Base-by-base conservation (phyloP, 2,113 vertebrate genomes). In the Thamnophis sirtalis region DNA sequence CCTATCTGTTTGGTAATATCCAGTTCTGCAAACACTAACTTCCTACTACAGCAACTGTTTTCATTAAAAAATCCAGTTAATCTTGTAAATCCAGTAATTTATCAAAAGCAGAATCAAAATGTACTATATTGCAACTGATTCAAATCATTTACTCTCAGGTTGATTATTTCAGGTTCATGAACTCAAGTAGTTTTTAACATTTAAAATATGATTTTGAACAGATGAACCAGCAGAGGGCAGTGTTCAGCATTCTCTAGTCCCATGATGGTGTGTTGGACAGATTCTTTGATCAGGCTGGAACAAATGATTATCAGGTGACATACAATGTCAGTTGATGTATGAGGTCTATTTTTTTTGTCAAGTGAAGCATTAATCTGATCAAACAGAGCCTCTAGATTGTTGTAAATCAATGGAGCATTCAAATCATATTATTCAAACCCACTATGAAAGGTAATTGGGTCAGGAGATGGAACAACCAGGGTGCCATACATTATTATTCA, bases 161-260 rank as follows among this genome's bases (percentile, higher is more conserved):
- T 48, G 86, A 53, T 28, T 54, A 87, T 11, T 86, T 53, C 48
- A 87, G 48, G 3, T 56, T 84, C n/a, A 11, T 19, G 21, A n/a
- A 17, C 22, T 17, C 43, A 80, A 19, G 11, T 43, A 48, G 38
- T 4, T 53, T 91, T 54, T 17, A 58, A 50, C 49, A 21, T 6
- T 89, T 48, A 60, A 56, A 51, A 84, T 28, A 5, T 85, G 48
- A 86, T 53, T 3, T 89, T 63, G 55, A 92, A 48, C 21, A 43
- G 9, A 63, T 22, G 51, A 92, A 26, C 49, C 91, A 92, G 55
- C 80, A 89, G 91, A 92, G 91, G 80, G 91, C 91, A 92, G 28
- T 60, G 13, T 58, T 60, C 9, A 50, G 88, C 43, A 53, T 85
- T 55, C 60, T 92, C 26, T 80, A 55, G 15, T 8, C 51, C 38